Conservation (phyloP, 2,888 invertebrate genomes). For the Ectemnius lituratus region DNA sequence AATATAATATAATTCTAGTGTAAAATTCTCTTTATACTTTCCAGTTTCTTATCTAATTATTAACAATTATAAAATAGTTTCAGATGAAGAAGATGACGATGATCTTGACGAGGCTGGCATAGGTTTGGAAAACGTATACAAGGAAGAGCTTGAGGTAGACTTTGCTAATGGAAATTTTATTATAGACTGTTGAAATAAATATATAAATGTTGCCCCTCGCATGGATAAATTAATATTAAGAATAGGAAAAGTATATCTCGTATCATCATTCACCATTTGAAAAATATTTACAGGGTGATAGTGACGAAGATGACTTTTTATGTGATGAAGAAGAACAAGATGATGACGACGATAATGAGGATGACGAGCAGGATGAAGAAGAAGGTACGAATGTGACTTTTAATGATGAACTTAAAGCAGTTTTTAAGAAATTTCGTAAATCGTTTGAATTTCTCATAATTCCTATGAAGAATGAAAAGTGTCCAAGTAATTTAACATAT, state of each 20-base stretch:
- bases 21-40: no score
- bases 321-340: conserved; percentile 83
- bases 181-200: no score
- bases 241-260: no score
- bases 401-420: background rate
- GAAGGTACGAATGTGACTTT: conserved; percentile 73
- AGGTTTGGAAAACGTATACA: conserved; percentile 85
- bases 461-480: background rate
- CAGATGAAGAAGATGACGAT: conserved; percentile 82
- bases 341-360: conserved; percentile 79
- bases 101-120: conserved; percentile 83
- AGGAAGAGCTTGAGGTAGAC: conserved; percentile 83
- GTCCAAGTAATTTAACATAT: no score
- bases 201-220: no score
- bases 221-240: no score
- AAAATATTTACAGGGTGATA: conserved; percentile 77
- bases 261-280: no score
- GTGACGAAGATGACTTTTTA: conserved; percentile 82
- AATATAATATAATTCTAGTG: background rate
- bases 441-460: no score
- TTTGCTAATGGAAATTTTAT: background rate
- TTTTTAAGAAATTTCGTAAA: background rate
- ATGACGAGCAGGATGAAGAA: conserved; percentile 76
- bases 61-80: conserved; percentile 72
- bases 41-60: background rate